Conservation (phyloP, 2,113 vertebrate species). For the Gambusia holbrooki region DNA sequence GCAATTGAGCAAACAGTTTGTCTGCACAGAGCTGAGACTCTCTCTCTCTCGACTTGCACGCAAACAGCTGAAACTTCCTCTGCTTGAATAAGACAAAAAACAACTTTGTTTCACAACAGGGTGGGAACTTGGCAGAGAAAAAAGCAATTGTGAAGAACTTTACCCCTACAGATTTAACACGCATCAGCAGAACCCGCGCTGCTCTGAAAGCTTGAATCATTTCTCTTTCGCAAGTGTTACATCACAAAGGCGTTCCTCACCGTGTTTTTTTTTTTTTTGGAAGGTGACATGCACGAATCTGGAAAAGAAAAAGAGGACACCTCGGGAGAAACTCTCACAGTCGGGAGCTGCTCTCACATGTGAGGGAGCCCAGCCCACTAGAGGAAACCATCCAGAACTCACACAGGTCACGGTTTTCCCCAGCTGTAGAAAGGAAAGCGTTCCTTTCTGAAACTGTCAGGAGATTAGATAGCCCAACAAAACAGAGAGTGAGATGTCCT, state of each 20-base stretch:
- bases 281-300: background rate
- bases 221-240: background rate
- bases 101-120: constrained; percentile 12
- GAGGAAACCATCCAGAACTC: background rate
- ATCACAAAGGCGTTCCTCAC: constrained; percentile 1
- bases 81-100: background rate
- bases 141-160: background rate
- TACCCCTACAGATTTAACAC: background rate
- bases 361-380: background rate
- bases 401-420: background rate
- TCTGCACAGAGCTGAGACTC: background rate
- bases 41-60: background rate
- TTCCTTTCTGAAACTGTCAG: background rate
- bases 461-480: background rate
- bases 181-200: background rate
- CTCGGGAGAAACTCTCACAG: background rate
- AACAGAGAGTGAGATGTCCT: background rate
- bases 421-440: background rate
- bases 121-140: background rate
- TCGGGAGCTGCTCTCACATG: no score
- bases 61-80: constrained; percentile 2
- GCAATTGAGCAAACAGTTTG: background rate
- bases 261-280: background rate
- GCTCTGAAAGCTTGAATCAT: background rate
- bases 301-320: no score